A percentile compares a stretch with the other conserved stretches of the same genome.
Evolutionary conservation across 2,113 vertebrate species (phyloP).

Genomic region (Polypterus senegalus): DNA sequence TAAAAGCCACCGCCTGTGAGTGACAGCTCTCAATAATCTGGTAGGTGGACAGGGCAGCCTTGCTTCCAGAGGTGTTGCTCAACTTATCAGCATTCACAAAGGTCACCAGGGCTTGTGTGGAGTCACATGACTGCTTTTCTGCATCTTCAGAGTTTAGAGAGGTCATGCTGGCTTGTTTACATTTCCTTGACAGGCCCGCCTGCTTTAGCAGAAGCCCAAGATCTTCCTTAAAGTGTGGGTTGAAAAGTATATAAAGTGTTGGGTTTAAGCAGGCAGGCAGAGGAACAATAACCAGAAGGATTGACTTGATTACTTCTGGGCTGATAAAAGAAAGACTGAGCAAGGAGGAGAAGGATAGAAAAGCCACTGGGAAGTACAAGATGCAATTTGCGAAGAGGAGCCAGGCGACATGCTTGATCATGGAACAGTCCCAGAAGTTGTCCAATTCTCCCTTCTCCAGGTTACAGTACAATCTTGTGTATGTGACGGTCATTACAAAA

Average conservation of each 20-base stretch:
- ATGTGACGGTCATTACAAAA: constrained; percentile 72
- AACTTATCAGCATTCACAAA: constrained; percentile 47
- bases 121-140: constrained; percentile 86
- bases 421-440: constrained; percentile 58
- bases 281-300: constrained; percentile 74
- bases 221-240: constrained; percentile 76
- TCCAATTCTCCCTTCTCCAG: constrained; percentile 62
- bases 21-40: constrained; percentile 45
- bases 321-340: constrained; percentile 66
- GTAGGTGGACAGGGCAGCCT: constrained; percentile 25
- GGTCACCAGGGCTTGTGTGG: constrained; percentile 74
- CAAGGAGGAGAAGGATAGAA: constrained; percentile 78
- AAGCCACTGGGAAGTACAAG: constrained; percentile 80
- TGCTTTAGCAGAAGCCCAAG: constrained; percentile 56
- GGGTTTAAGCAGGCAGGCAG: constrained; percentile 83
- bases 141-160: constrained; percentile 68
- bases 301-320: constrained; percentile 67
- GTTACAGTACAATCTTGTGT: constrained; percentile 71
- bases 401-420: constrained; percentile 78
- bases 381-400: constrained; percentile 84
- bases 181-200: constrained; percentile 36
- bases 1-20: constrained; percentile 50
- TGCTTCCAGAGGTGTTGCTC: constrained; percentile 36
- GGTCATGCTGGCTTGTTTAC: constrained; percentile 49
- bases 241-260: constrained; percentile 85